Base-by-base conservation (phyloP, 2,113 vertebrate species). In the Pterocles burchelli region DNA sequence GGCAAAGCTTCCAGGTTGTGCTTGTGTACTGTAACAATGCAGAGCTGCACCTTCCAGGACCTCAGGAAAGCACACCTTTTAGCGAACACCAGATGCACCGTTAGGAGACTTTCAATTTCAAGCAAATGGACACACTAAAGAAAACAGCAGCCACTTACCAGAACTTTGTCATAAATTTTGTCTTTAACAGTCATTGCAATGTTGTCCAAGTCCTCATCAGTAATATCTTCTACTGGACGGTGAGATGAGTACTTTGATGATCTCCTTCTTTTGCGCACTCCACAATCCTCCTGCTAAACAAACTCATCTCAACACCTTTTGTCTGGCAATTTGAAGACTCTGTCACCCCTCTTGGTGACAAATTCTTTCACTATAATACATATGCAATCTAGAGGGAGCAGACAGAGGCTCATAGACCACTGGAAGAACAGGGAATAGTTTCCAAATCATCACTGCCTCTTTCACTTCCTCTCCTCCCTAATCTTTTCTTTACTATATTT, bases 151-250 rank as follows among this genome's bases (percentile, higher is more conserved):
- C 25, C 70, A 97, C 97, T 97, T 98, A 99, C 99, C 45, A 98
- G 96, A 55, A 99, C 98, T 96, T 99, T 99, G 96, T 99, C 99
- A 52, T 99, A 99, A 95, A 99, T 98, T 97, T 99, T 99, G 97
- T 99, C 99, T 97, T 99, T 99, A 95, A 98, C 97, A 18, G 99
- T 98, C 41, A 98, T 91, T 9, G 99, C 99, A 51, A 99, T 97
- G 65, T 99, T 99, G 66, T 98, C 98, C 96, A 99, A 97, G 36
- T 99, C 99, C 62, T 99, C 99, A 52, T 99, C 95, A 1, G 99
- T 99, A 94, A 99, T 98, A 61, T 99, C 99, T 6, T 99, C 98
- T 17, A 99, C 99, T 0, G 98, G 96, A 51, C 97, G 98, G 34
- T 97, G 95, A 28, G 94, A 96, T 1, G 97, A 93, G 3, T 90